phyloP scores from a whole-genome alignment of 53 echinoderm and acorn worm species.

The Actinopyga echinites region DNA sequence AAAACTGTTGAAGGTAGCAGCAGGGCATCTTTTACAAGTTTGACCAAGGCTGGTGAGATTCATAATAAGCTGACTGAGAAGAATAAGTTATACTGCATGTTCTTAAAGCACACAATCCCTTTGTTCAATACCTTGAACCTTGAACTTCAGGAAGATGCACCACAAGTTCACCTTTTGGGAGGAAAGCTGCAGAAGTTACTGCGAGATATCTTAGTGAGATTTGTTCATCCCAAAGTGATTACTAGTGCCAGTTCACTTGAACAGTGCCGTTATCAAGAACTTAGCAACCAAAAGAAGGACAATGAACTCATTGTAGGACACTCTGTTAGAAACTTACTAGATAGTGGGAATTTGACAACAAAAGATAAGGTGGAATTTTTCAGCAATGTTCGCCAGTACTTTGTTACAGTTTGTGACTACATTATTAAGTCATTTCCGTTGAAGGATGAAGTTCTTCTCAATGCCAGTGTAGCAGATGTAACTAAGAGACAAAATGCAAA shows the following conservation, averaged over 20 bases:
- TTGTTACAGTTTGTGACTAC: conserved; percentile 51
- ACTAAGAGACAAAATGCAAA: conserved; percentile 36
- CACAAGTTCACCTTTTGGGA: conserved; percentile 33
- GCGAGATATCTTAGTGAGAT: conserved; percentile 36
- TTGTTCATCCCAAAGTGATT: conserved; percentile 43
- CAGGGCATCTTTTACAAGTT: conserved; percentile 43
- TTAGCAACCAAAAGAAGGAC: conserved; percentile 27
- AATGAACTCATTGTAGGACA: conserved; percentile 53
- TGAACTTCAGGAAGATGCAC: conserved; percentile 46
- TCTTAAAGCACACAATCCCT: conserved; percentile 37
- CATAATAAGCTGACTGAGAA: conserved; percentile 5
- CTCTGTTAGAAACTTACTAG: conserved; percentile 39
- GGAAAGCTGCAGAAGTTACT: conserved; percentile 38
- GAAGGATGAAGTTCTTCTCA: conserved; percentile 42
- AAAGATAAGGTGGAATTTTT: conserved; percentile 46
- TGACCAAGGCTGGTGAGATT: conserved; percentile 48
- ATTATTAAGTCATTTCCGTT: conserved; percentile 47
- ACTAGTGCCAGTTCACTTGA: conserved; percentile 17
- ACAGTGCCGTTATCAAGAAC: conserved; percentile 27
- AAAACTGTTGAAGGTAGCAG: conserved; percentile 37
- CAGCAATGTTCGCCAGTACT: conserved; percentile 40
- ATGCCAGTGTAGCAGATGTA: conserved; percentile 51
- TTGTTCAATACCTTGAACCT: conserved; percentile 23
- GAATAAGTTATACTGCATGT: conserved; percentile 44
- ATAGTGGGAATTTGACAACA: conserved; percentile 14